Conservation (phyloP, 1,140 invertebrate species). For the Drosophila micromelanica region DNA sequence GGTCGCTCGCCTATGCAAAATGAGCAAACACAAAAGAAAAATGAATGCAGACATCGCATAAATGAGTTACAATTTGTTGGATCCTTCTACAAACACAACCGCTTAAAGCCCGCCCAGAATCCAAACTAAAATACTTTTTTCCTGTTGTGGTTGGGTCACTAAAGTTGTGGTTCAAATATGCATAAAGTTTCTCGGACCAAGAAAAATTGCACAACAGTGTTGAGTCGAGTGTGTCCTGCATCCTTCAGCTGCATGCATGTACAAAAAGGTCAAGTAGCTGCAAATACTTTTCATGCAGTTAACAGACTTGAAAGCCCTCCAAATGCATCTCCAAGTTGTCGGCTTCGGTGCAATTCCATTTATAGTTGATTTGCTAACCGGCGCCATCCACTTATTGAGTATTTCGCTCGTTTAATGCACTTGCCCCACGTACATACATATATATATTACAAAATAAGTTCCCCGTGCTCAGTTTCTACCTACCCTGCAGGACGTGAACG, state of each 20-base stretch:
- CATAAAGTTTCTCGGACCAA: slow-evolving; percentile 44
- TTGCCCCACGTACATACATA: not conserved
- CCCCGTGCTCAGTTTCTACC: slow-evolving; percentile 39
- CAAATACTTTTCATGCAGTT: slow-evolving; percentile 27
- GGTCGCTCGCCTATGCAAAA: slow-evolving; percentile 79
- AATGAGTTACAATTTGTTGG: slow-evolving; percentile 76
- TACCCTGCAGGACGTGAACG: slow-evolving; percentile 85
- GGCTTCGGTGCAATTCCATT: slow-evolving; percentile 8
- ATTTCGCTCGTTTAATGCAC: slow-evolving; percentile 24
- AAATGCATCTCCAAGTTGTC: slow-evolving; percentile 29
- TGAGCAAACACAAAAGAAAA: slow-evolving; percentile 37
- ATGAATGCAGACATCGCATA: slow-evolving; percentile 57
- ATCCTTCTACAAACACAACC: not conserved
- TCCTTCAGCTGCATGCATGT: slow-evolving; percentile 23
- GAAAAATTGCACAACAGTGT: slow-evolving; percentile 37
- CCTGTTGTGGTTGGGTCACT: slow-evolving; percentile 36
- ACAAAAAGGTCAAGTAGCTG: slow-evolving; percentile 42
- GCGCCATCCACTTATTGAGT: slow-evolving; percentile 28
- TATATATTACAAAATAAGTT: not conserved
- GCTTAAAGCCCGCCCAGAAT: not conserved
- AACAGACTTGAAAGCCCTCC: slow-evolving; percentile 33
- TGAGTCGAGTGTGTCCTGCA: slow-evolving; percentile 28
- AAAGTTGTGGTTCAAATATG: slow-evolving; percentile 45
- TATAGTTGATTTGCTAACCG: slow-evolving; percentile 18
- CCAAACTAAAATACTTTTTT: slow-evolving; percentile 28